Conservation (phyloP, 2,797 vertebrate genomes). For the Sebastiscus albofasciatus region DNA sequence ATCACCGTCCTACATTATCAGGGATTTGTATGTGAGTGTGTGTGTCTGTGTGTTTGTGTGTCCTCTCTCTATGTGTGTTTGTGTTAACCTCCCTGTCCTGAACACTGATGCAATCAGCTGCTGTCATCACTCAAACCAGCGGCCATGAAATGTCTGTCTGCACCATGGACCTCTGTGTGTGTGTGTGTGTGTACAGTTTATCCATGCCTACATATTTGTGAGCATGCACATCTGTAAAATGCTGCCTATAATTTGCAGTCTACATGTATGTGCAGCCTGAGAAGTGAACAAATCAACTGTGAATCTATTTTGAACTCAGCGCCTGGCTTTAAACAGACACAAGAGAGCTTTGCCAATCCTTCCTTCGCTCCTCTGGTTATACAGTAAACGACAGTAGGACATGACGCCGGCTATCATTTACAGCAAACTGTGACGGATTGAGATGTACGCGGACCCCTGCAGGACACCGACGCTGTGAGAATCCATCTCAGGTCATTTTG, state of each 20-base stretch:
- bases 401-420: neutral
- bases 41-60: conserved; percentile 26
- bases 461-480: conserved; percentile 1
- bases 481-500: conserved; percentile 22
- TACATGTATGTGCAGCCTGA: neutral
- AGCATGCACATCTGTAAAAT: neutral
- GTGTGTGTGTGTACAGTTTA: conserved; percentile 7
- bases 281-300: conserved; percentile 40
- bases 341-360: neutral
- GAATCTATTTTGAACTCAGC: conserved; percentile 26
- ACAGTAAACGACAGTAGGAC: neutral
- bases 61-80: neutral
- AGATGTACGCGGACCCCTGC: neutral
- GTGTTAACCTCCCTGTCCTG: conserved; percentile 31
- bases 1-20: conserved; percentile 47
- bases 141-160: conserved; percentile 58
- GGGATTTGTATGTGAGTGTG: conserved; percentile 38
- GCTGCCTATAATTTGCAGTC: neutral
- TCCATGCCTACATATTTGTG: neutral
- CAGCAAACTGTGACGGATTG: conserved; percentile 23
- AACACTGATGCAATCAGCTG: conserved; percentile 58
- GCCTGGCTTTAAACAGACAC: neutral
- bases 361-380: neutral
- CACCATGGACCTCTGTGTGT: neutral
- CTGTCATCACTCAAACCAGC: conserved; percentile 65